A percentile compares a stretch with the other conserved stretches of the same genome.
Conservation (phyloP, 2,888 invertebrate genomes). For the Acanthopleura granulata region DNA sequence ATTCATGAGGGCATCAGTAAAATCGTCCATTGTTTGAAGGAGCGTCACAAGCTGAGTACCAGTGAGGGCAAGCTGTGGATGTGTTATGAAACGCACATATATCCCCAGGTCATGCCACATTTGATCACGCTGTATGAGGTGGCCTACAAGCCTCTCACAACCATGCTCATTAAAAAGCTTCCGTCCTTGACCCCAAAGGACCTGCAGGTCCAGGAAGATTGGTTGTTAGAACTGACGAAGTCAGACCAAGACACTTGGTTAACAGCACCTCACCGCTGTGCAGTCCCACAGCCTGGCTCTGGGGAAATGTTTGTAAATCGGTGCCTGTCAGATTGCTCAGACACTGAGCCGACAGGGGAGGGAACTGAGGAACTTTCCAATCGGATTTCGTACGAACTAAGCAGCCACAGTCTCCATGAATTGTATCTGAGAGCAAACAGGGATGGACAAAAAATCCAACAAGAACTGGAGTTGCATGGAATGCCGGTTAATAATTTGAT, state of each 20-base stretch:
- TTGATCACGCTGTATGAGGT: constrained; percentile 47
- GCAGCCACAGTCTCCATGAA: constrained; percentile 9
- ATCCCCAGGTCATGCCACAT: constrained; percentile 40
- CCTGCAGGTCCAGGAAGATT: constrained; percentile 36
- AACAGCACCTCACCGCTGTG: neutral
- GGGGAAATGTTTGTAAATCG: neutral
- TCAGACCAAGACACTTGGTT: neutral
- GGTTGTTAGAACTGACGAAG: constrained; percentile 14
- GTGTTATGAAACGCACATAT: constrained; percentile 56
- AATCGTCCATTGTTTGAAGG: neutral
- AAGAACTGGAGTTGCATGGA: neutral
- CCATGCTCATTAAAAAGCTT: constrained; percentile 33
- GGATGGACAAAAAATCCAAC: constrained; percentile 13
- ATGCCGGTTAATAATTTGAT: neutral
- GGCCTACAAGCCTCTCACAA: constrained; percentile 39
- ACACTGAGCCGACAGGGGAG: neutral
- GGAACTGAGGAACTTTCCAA: constrained; percentile 4
- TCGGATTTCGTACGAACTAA: constrained; percentile 9
- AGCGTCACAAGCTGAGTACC: neutral
- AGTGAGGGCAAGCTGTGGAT: constrained; percentile 49
- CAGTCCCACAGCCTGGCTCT: neutral
- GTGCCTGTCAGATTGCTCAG: constrained; percentile 3
- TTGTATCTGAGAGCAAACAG: constrained; percentile 25
- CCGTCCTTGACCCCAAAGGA: constrained; percentile 35
- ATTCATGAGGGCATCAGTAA: neutral